phyloP scores from a whole-genome alignment of 2,888 invertebrate species.

The Autographa pulchrina region DNA sequence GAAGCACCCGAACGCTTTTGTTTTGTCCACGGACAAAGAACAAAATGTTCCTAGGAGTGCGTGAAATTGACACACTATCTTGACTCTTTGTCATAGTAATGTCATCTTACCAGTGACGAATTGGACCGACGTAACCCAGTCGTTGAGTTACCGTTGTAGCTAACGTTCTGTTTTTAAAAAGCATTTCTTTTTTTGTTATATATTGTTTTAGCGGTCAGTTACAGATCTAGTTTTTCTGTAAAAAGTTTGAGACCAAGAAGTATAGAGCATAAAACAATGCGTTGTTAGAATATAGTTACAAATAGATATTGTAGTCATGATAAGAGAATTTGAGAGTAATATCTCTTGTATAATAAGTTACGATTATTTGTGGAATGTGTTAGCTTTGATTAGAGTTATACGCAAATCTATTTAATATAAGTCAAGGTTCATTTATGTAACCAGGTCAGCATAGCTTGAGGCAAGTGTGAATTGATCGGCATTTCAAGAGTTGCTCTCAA shows the following conservation, averaged over 20 bases:
- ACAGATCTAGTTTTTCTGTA: constrained; percentile 24
- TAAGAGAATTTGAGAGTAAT: neutral
- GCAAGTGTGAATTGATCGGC: constrained; percentile 50
- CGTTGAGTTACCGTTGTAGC: constrained; percentile 72
- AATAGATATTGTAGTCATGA: neutral
- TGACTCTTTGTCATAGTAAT: constrained; percentile 66
- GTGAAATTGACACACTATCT: constrained; percentile 79
- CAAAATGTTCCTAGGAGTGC: constrained; percentile 64
- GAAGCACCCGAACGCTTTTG: constrained; percentile 81
- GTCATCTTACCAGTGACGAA: constrained; percentile 72
- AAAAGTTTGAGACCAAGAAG: constrained; percentile 18
- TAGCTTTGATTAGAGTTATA: constrained; percentile 40
- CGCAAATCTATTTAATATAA: constrained; percentile 47
- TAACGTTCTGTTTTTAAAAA: constrained; percentile 36
- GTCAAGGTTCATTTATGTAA: constrained; percentile 60
- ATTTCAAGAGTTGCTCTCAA: constrained; percentile 41
- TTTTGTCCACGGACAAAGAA: constrained; percentile 64
- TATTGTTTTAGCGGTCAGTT: constrained; percentile 47
- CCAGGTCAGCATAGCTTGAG: constrained; percentile 40
- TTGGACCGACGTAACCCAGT: constrained; percentile 77
- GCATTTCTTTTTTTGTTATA: constrained; percentile 37
- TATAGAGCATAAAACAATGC: constrained; percentile 13
- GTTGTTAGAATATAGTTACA: neutral
- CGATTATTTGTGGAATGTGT: constrained; percentile 37
- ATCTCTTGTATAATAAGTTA: neutral